Evolutionary conservation across 2,888 invertebrate genomes (phyloP).

Genomic region (Ichneumon xanthorius): DNA sequence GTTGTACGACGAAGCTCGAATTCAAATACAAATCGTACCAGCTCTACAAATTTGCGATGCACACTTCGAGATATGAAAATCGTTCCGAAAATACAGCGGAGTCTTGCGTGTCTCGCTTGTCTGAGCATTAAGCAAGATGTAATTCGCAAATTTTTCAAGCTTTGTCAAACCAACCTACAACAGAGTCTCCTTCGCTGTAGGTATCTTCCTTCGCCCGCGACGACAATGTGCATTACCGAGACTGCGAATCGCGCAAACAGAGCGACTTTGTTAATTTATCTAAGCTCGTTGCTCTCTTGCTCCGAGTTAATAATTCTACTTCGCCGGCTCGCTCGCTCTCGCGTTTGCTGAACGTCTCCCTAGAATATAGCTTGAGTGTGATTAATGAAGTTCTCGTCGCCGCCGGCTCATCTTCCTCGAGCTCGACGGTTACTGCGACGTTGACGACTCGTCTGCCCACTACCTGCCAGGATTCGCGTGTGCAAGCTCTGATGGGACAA

Average conservation of each 20-base stretch:
- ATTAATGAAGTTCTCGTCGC: slow-evolving; percentile 29
- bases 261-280: not conserved
- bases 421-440: not conserved
- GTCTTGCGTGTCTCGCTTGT: no score
- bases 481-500: not conserved
- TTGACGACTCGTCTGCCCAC: not conserved
- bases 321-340: not conserved
- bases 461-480: not conserved
- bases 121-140: no score
- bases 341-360: not conserved
- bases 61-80: no score
- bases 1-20: no score
- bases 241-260: not conserved
- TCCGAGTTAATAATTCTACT: not conserved
- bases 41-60: no score
- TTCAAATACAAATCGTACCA: no score
- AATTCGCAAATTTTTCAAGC: no score
- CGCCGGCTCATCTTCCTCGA: not conserved
- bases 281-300: not conserved
- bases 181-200: not conserved
- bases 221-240: not conserved
- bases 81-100: no score
- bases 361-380: slow-evolving; percentile 5
- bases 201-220: not conserved
- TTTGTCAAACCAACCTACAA: no score